A percentile compares a stretch with the other conserved stretches of the same genome.
Evolutionary conservation across 2,888 invertebrate species (phyloP).

Genomic region (Hipparchia semele): DNA sequence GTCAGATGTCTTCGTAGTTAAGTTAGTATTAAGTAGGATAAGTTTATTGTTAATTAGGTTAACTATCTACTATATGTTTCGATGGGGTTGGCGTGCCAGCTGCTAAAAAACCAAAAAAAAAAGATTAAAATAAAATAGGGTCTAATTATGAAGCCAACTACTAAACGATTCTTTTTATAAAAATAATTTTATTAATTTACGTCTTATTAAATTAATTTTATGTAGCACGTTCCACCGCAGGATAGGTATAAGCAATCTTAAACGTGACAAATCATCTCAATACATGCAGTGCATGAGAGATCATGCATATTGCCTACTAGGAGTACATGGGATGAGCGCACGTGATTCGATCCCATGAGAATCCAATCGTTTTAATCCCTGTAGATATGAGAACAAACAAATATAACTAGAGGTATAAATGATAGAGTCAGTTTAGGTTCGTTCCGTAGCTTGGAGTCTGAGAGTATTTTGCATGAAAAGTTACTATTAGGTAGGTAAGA

Average conservation of each 20-base stretch:
- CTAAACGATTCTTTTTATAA: too few species aligned
- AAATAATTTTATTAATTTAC: too few species aligned
- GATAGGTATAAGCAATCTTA: conserved; percentile 1
- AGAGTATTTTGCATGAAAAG: neutral
- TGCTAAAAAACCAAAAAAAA: too few species aligned
- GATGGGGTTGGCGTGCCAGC: too few species aligned
- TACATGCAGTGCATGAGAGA: neutral
- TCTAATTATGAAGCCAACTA: too few species aligned
- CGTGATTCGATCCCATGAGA: conserved; percentile 11
- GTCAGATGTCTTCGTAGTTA: too few species aligned
- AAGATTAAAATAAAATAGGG: too few species aligned
- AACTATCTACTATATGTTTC: too few species aligned
- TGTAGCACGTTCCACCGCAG: neutral
- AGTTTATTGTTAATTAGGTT: too few species aligned
- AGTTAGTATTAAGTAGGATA: too few species aligned
- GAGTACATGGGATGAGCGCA: neutral
- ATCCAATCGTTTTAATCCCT: neutral
- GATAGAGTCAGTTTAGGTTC: neutral
- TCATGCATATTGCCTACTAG: too few species aligned
- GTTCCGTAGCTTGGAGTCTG: neutral
- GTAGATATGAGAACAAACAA: neutral
- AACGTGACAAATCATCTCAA: conserved; percentile 12
- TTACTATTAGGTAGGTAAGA: too few species aligned
- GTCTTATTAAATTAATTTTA: neutral
- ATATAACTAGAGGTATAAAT: neutral